A percentile compares a stretch with the other conserved stretches of the same genome.
Conservation (phyloP, 2,113 vertebrate genomes). For the Podocnemis expansa region DNA sequence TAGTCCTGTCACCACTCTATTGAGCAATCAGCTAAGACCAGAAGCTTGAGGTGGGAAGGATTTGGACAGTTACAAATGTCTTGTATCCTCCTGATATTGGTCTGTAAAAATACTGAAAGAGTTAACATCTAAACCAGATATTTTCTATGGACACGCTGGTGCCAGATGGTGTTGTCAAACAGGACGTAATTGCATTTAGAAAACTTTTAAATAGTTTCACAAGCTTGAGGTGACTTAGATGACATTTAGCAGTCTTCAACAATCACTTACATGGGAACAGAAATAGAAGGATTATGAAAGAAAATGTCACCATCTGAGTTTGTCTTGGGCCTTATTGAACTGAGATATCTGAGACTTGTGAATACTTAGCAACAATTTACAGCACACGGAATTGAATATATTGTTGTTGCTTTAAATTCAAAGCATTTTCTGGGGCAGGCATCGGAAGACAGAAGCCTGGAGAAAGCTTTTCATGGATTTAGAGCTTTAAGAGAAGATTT, state of each 20-base stretch:
- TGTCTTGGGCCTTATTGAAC: constrained; percentile 44
- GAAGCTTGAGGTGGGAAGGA: background rate
- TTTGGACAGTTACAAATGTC: background rate
- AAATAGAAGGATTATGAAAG: constrained; percentile 63
- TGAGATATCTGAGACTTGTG: constrained; percentile 30
- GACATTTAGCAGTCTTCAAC: constrained; percentile 63
- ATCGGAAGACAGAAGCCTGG: background rate
- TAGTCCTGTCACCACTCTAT: background rate
- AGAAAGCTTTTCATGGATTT: constrained; percentile 2
- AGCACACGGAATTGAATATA: background rate
- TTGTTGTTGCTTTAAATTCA: constrained; percentile 44
- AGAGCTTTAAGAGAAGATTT: constrained; percentile 48
- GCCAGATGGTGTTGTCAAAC: constrained; percentile 62
- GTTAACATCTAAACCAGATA: constrained; percentile 10
- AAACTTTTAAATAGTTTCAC: constrained; percentile 49
- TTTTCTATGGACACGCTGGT: background rate
- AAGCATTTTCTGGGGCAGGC: background rate
- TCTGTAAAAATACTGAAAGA: background rate
- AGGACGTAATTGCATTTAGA: background rate
- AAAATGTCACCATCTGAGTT: constrained; percentile 74
- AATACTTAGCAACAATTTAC: constrained; percentile 49
- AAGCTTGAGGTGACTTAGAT: constrained; percentile 31
- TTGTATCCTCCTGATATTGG: background rate
- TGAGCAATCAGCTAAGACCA: background rate
- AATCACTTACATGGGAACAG: constrained; percentile 57